phyloP scores from a whole-genome alignment of 2,113 vertebrate species.

The Microtus oregoni region DNA sequence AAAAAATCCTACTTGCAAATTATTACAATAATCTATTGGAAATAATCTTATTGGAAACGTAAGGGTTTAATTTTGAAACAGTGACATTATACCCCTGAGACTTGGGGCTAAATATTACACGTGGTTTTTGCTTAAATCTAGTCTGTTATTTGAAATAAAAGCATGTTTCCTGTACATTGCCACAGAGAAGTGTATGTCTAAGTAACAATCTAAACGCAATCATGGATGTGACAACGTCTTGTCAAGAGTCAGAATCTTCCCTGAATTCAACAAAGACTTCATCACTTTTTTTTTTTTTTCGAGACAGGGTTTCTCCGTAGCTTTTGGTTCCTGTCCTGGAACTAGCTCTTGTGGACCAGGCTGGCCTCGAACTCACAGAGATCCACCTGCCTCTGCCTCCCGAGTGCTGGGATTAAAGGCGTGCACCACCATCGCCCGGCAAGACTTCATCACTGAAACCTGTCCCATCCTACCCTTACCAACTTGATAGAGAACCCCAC shows the following conservation, averaged over 20 bases:
- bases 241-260: not conserved
- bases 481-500: not conserved
- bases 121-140: not conserved
- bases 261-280: not conserved
- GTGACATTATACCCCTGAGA: not conserved
- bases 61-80: slow-evolving; percentile 47
- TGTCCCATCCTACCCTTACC: not conserved
- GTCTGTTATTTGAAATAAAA: not conserved
- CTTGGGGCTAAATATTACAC: not conserved
- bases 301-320: no score
- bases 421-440: no score
- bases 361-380: no score
- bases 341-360: no score
- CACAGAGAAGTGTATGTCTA: not conserved
- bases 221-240: not conserved
- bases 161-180: not conserved
- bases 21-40: not conserved
- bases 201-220: not conserved
- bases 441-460: not conserved
- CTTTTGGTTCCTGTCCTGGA: no score
- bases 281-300: no score
- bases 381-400: no score
- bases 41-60: slow-evolving; percentile 5
- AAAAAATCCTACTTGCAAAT: not conserved
- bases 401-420: no score